A percentile compares a stretch with the other conserved stretches of the same genome.
phyloP scores from a whole-genome alignment of 2,888 invertebrate species.

The Synergus gifuensis region DNA sequence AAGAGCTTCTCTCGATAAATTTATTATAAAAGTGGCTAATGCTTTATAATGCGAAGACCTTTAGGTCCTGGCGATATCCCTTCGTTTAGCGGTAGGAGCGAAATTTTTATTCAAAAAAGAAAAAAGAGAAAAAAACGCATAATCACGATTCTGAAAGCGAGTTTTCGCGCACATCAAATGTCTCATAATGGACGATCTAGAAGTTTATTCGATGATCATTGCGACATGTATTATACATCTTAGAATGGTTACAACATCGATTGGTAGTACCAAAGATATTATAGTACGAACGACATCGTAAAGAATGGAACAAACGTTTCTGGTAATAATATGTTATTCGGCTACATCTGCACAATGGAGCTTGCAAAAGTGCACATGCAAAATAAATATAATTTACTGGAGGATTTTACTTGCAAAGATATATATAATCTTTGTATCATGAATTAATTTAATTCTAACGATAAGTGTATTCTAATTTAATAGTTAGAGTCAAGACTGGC shows the following conservation, averaged over 20 bases:
- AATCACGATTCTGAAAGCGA: conserved; percentile 9
- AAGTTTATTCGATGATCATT: not conserved
- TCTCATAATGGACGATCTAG: not conserved
- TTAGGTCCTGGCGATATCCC: not conserved
- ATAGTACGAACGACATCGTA: not conserved
- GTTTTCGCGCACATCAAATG: not conserved
- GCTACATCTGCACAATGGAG: too few relatives aligned
- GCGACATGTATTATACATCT: conserved; percentile 12
- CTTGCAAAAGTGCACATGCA: not conserved
- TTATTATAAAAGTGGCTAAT: not conserved
- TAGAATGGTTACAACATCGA: conserved; percentile 7
- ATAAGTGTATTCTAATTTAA: not conserved
- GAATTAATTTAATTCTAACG: not conserved
- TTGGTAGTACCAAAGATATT: not conserved
- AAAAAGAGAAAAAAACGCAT: not conserved
- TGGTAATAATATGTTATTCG: conserved; percentile 1
- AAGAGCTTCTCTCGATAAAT: not conserved
- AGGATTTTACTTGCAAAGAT: too few relatives aligned
- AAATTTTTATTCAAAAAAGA: not conserved
- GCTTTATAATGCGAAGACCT: not conserved
- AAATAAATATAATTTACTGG: not conserved
- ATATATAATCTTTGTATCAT: not conserved
- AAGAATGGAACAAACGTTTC: conserved; percentile 17
- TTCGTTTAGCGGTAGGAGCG: not conserved
- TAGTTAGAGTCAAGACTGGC: not conserved